These are phyloP conservation scores for Tretioscincus oriximinensis DNA, from an alignment of 2,113 vertebrate genomes.

Conservation along the genomic window DNA sequence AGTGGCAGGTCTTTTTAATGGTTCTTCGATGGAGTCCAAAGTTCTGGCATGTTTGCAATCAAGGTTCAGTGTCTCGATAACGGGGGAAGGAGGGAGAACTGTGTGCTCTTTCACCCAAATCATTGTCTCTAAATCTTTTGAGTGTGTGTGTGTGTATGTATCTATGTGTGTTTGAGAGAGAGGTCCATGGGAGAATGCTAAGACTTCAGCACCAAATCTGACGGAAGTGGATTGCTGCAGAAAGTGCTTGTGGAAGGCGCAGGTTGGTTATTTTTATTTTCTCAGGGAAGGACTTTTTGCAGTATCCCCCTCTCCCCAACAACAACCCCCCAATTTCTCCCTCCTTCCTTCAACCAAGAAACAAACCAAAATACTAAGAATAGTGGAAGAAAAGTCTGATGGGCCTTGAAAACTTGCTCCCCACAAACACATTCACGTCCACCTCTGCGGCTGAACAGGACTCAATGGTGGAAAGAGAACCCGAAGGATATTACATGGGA, in stretches of 20 bases:
- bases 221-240: background rate
- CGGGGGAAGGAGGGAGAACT: too few species aligned
- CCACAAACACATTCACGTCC: too few species aligned
- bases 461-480: too few species aligned
- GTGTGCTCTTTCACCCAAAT: too few species aligned
- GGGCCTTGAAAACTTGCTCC: background rate
- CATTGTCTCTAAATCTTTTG: background rate
- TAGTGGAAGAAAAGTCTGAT: background rate
- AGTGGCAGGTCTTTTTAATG: too few species aligned
- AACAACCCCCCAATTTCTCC: background rate
- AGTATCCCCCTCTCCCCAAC: background rate
- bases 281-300: conserved; percentile 38
- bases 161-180: too few species aligned
- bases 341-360: background rate
- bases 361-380: background rate
- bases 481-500: too few species aligned
- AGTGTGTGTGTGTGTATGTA: too few species aligned
- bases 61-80: background rate
- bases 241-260: background rate
- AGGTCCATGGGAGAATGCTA: too few species aligned
- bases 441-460: background rate
- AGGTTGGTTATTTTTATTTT: background rate
- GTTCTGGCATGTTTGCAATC: background rate
- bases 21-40: background rate
- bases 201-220: background rate